phyloP scores from a whole-genome alignment of 1,140 invertebrate genomes.

The Heliothis virescens region DNA sequence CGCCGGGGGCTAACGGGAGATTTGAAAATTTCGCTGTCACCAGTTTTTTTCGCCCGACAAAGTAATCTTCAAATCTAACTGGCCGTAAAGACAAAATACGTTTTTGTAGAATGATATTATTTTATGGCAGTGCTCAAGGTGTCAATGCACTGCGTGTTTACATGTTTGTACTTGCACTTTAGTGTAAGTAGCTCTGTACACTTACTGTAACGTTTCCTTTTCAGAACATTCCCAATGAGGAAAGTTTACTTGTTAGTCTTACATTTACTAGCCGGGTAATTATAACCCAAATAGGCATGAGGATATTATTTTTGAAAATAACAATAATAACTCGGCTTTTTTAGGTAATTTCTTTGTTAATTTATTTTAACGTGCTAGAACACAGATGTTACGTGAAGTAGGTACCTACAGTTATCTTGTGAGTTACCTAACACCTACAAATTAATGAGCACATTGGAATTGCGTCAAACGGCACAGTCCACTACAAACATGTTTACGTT shows the following conservation, averaged over 20 bases:
- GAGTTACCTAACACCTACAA: neutral
- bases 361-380: too few species aligned
- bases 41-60: slow-evolving; percentile 60
- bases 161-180: neutral
- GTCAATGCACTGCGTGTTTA: slow-evolving; percentile 41
- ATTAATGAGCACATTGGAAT: slow-evolving; percentile 4
- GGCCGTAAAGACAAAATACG: slow-evolving; percentile 69
- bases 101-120: slow-evolving; percentile 53
- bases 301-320: too few species aligned
- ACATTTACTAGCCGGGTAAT: too few species aligned
- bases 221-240: too few species aligned
- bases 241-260: too few species aligned
- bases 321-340: too few species aligned
- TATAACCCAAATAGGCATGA: too few species aligned
- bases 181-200: too few species aligned
- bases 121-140: slow-evolving; percentile 36
- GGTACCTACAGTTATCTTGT: too few species aligned
- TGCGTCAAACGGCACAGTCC: slow-evolving; percentile 1
- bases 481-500: slow-evolving; percentile 27
- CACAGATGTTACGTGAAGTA: too few species aligned
- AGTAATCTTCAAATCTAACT: slow-evolving; percentile 69
- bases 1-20: slow-evolving; percentile 58
- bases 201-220: too few species aligned
- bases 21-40: slow-evolving; percentile 61
- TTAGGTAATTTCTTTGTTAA: too few species aligned